A percentile compares a stretch with the other conserved stretches of the same genome.
phyloP scores from a whole-genome alignment of 2,888 invertebrate species.

The Mycalesis mineus region DNA sequence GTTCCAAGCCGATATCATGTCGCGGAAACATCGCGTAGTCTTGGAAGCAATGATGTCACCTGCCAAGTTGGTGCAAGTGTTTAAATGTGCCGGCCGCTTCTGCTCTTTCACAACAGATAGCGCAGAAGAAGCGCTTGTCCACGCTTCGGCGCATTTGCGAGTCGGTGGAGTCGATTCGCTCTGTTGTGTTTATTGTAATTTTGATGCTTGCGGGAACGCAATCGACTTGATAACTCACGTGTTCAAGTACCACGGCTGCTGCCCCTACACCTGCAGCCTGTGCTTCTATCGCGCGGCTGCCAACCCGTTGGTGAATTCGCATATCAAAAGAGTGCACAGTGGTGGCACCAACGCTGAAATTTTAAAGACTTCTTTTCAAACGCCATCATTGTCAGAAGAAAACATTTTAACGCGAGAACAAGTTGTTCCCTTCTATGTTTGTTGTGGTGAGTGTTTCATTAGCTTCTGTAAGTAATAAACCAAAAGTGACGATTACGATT shows the following conservation, averaged over 20 bases:
- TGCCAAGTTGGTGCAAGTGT: conserved; percentile 63
- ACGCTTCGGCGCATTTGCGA: conserved; percentile 59
- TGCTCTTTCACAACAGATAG: conserved; percentile 61
- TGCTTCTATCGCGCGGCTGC: conserved; percentile 83
- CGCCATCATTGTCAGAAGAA: conserved; percentile 31
- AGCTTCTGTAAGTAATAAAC: background rate
- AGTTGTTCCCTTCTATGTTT: conserved; percentile 57
- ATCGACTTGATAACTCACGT: conserved; percentile 78
- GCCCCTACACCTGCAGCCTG: conserved; percentile 80
- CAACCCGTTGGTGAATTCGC: conserved; percentile 79
- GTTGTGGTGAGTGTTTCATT: conserved; percentile 45
- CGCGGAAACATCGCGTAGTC: conserved; percentile 58
- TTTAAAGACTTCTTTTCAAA: conserved; percentile 37
- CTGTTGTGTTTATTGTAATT: conserved; percentile 79
- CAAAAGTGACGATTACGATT: too few relatives aligned
- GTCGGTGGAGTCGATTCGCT: conserved; percentile 62
- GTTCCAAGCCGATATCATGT: conserved; percentile 53
- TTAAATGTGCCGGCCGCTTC: conserved; percentile 66
- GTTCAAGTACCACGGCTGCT: conserved; percentile 78
- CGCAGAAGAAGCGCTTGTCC: conserved; percentile 54
- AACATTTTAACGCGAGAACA: conserved; percentile 46
- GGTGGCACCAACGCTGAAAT: conserved; percentile 33
- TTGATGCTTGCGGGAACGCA: conserved; percentile 50
- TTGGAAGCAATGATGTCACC: conserved; percentile 69
- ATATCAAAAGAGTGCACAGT: conserved; percentile 65